Base-by-base conservation (phyloP, 2,797 vertebrate species). In the Micrastur ruficollis region DNA sequence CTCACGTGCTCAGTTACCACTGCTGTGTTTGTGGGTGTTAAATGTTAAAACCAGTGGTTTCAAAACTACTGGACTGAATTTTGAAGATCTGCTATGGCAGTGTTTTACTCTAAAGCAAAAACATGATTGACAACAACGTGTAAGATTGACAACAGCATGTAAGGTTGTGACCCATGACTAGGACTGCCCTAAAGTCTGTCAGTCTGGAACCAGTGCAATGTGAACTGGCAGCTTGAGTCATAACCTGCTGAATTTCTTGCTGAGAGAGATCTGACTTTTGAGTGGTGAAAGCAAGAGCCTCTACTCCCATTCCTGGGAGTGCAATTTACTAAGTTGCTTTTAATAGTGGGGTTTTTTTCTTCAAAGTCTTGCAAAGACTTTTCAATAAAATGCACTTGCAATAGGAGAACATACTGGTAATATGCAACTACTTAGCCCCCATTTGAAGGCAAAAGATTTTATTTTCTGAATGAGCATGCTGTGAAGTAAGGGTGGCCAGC, bases 1-100 rank as follows among this genome's bases (percentile, higher is more conserved):
- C 18, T 27, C 1, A 0, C 4, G 1, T 42, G 20, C 23, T 40
- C 6, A 2, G 0, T 49, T 36, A 13, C 25, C 9, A 1, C 8
- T 10, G 50, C 7, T 17, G 21, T 21, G 16, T 23, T 38, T 29
- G 20, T 29, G 85, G 29, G 19, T 36, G 21, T 12, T 52, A 40
- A 53, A 16, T 3, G 11, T 8, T 32, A 18, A 50, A 17, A 7
- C 11, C 16, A 3, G 3, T 1, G 10, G 10, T 12, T 34, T 11
- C 66, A 38, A 18, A 82, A 29, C 47, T 12, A 0, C 27, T 5
- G 53, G 81, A 6, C 44, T 58, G 68, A 4, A 3, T 11, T 55
- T n/a, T 13, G 40, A 3, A 38, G 34, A 36, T 46, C n/a, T 50
- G 61, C 32, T 18, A 0, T 10, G 2, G 17, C 4, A 1, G 23